A percentile compares a stretch with the other conserved stretches of the same genome.
These are phyloP conservation scores for Oncopodura yosiiana DNA, from an alignment of 1,140 invertebrate species.

Conservation along the genomic window DNA sequence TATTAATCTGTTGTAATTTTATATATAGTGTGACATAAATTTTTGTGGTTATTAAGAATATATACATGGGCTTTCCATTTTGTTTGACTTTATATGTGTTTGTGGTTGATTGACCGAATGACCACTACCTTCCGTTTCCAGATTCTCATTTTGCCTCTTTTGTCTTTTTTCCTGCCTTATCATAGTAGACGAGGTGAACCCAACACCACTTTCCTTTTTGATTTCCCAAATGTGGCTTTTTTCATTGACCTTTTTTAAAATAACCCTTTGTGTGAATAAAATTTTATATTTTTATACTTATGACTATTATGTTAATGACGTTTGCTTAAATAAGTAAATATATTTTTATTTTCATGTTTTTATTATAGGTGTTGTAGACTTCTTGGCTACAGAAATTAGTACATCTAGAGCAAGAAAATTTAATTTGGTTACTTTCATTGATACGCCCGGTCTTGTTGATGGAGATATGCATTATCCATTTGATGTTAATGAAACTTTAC, in stretches of 20 bases:
- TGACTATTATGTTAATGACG: not conserved
- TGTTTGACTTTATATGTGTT: not conserved
- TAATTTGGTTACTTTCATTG: slow-evolving; percentile 52
- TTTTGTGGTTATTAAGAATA: too few relatives aligned
- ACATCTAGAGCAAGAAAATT: slow-evolving; percentile 53
- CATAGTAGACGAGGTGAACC: too few relatives aligned
- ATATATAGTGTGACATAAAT: too few relatives aligned
- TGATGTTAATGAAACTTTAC: slow-evolving; percentile 52
- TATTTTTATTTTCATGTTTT: slow-evolving; percentile 13
- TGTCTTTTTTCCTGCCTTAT: too few relatives aligned
- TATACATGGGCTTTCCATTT: too few relatives aligned
- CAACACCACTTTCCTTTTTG: not conserved
- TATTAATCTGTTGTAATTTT: too few relatives aligned
- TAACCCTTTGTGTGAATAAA: not conserved
- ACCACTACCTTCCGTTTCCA: not conserved
- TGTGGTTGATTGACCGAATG: too few relatives aligned
- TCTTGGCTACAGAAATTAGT: slow-evolving; percentile 50
- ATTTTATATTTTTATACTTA: not conserved
- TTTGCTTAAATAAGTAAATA: slow-evolving; percentile 3
- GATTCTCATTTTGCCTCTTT: not conserved
- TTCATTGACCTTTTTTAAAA: not conserved
- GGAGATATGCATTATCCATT: slow-evolving; percentile 57
- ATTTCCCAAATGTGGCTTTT: too few relatives aligned
- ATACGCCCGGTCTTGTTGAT: slow-evolving; percentile 54
- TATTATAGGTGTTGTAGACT: slow-evolving; percentile 48